Evolutionary conservation across 2,797 vertebrate genomes (phyloP).

Genomic region (Synaphobranchus kaupii): DNA sequence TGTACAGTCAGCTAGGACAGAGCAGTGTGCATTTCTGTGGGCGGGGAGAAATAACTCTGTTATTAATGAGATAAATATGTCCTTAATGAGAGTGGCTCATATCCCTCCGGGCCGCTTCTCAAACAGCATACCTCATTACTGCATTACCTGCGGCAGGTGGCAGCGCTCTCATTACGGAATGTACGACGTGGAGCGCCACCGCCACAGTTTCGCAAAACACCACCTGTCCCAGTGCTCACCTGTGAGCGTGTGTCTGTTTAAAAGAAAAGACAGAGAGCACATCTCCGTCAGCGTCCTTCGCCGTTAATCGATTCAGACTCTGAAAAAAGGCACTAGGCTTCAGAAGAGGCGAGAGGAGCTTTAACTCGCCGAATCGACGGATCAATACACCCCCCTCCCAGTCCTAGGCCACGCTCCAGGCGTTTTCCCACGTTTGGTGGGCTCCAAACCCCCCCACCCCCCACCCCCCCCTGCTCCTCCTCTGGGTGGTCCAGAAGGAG

Average conservation of each 20-base stretch:
- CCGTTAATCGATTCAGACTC: not conserved
- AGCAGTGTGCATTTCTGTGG: not conserved
- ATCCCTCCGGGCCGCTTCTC: not conserved
- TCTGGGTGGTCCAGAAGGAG: not conserved
- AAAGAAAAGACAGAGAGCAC: not conserved
- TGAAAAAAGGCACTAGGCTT: not conserved
- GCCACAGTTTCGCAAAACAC: not conserved
- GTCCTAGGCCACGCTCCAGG: slow-evolving; percentile 62
- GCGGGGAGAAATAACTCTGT: not conserved
- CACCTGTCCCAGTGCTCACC: not conserved
- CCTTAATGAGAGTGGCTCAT: not conserved
- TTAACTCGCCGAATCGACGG: slow-evolving; percentile 45
- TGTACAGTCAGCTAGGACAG: not conserved
- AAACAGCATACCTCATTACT: slow-evolving; percentile 30
- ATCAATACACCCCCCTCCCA: slow-evolving; percentile 64
- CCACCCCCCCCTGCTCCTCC: not conserved
- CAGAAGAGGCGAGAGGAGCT: not conserved
- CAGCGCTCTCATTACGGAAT: slow-evolving; percentile 41
- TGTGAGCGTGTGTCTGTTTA: not conserved
- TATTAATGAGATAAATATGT: too few relatives aligned
- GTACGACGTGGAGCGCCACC: slow-evolving; percentile 31
- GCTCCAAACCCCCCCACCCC: slow-evolving; percentile 52
- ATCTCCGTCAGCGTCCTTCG: not conserved
- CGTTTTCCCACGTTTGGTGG: slow-evolving; percentile 62
- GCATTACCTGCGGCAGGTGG: not conserved